Evolutionary conservation across 2,888 invertebrate genomes (phyloP).

Genomic region (Lasioglossum lativentre): DNA sequence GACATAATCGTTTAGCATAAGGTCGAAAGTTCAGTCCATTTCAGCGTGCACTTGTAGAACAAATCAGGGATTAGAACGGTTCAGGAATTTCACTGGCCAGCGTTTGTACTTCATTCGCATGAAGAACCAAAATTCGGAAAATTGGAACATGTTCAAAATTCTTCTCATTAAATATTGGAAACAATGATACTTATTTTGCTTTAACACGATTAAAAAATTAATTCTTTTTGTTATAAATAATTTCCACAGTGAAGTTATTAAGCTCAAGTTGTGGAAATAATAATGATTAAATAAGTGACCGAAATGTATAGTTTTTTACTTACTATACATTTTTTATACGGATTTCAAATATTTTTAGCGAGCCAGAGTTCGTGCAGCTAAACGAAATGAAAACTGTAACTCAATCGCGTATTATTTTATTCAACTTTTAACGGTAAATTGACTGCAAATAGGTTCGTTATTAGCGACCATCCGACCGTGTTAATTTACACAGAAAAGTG

Average conservation of each 20-base stretch:
- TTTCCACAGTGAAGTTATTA: no score
- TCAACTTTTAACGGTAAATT: no score
- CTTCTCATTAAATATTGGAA: not conserved
- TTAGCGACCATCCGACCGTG: not conserved
- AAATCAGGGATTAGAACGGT: not conserved
- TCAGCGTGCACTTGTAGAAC: not conserved
- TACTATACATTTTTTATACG: not conserved
- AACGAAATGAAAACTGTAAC: not conserved
- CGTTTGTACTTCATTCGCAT: not conserved
- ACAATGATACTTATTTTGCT: not conserved
- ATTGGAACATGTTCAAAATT: not conserved
- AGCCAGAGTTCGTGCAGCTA: not conserved
- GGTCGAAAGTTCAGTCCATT: not conserved
- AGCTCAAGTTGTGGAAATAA: not conserved
- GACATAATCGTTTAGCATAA: slow-evolving; percentile 24
- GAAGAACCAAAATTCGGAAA: not conserved
- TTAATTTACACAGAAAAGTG: not conserved
- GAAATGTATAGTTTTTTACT: not conserved
- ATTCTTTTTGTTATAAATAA: no score
- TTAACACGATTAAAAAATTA: no score
- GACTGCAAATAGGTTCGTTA: slow-evolving; percentile 6
- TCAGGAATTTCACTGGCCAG: not conserved
- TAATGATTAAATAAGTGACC: not conserved
- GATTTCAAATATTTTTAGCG: not conserved
- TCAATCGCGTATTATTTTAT: not conserved